A percentile compares a stretch with the other conserved stretches of the same genome.
Evolutionary conservation across 2,113 vertebrate genomes (phyloP).

Genomic region (Bothrops jararaca): DNA sequence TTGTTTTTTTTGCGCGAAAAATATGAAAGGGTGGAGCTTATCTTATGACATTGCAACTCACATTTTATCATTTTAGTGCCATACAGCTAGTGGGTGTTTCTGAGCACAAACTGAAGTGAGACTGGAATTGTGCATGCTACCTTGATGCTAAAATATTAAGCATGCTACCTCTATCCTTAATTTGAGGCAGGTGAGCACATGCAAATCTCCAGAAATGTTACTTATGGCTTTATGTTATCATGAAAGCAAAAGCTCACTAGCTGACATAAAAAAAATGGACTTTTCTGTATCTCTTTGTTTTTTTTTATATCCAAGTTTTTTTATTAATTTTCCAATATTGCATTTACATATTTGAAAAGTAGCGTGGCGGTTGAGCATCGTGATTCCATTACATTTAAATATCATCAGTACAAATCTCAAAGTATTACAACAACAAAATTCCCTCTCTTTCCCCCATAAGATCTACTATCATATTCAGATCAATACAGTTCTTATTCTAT

Average conservation of each 20-base stretch:
- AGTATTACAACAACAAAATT: too few relatives aligned
- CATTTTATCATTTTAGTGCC: neutral
- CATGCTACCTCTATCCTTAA: neutral
- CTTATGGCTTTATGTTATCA: neutral
- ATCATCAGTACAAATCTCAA: too few relatives aligned
- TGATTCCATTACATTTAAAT: too few relatives aligned
- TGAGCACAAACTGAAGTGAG: neutral
- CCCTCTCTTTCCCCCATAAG: too few relatives aligned
- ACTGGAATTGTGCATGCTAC: neutral
- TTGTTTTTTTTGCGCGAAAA: neutral
- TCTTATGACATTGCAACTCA: neutral
- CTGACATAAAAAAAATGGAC: neutral
- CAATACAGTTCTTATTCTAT: too few relatives aligned
- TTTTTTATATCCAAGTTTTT: too few relatives aligned
- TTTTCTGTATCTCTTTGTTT: neutral
- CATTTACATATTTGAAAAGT: too few relatives aligned
- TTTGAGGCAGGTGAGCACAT: neutral
- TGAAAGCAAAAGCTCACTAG: neutral
- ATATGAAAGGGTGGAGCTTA: neutral
- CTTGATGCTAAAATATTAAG: neutral
- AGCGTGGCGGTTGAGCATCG: too few relatives aligned
- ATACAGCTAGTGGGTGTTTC: neutral
- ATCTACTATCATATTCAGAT: too few relatives aligned
- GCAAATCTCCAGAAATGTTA: neutral
- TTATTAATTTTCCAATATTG: too few relatives aligned